Percentiles rank a stretch among this genome's conserved stretches.
Evolutionary conservation across 2,797 vertebrate genomes (phyloP).

Genomic region (Pelobates cultripes): DNA sequence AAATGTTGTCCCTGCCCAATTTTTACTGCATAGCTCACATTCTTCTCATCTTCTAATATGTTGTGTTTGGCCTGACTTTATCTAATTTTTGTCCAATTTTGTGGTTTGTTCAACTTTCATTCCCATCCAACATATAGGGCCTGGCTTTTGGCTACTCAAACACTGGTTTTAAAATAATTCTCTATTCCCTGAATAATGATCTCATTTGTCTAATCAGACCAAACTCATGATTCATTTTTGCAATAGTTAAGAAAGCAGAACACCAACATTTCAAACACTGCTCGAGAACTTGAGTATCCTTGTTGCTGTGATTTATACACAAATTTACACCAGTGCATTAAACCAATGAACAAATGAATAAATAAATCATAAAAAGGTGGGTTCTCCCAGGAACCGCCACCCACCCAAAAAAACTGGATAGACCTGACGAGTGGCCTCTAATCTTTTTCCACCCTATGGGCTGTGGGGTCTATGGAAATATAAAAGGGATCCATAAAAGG

Average conservation of each 20-base stretch:
- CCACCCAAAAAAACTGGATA: too few species aligned
- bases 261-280: not conserved
- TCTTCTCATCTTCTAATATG: not conserved
- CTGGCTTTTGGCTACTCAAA: conserved; percentile 3
- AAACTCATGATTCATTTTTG: not conserved
- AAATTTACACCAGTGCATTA: too few species aligned
- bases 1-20: conserved; percentile 2
- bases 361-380: too few species aligned
- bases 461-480: too few species aligned
- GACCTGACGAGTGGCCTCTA: too few species aligned
- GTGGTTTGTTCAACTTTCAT: not conserved
- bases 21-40: conserved; percentile 2
- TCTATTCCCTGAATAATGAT: not conserved
- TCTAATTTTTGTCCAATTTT: not conserved
- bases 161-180: not conserved
- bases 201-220: not conserved
- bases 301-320: too few species aligned
- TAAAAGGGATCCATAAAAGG: too few species aligned
- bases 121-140: conserved; percentile 1
- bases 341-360: too few species aligned
- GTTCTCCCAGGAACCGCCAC: too few species aligned
- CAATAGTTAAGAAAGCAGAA: not conserved
- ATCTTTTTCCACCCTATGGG: too few species aligned
- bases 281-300: too few species aligned
- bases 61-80: not conserved